Percentiles rank a stretch among this genome's conserved stretches.
These are phyloP conservation scores for Drosophila maculinotata DNA, from an alignment of 2,888 invertebrate species.

Conservation along the genomic window DNA sequence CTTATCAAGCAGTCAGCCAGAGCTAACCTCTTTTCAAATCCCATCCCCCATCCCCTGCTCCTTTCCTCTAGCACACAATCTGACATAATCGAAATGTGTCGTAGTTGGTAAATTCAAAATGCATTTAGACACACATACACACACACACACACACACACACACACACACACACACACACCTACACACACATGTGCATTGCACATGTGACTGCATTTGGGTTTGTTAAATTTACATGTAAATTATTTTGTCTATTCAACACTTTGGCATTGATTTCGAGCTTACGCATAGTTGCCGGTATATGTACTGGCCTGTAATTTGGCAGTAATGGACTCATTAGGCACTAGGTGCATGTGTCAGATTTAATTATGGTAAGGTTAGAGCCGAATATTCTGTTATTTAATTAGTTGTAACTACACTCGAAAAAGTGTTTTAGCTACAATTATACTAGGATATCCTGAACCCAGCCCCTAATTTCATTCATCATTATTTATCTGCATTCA, in stretches of 20 bases:
- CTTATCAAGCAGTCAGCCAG: conserved; percentile 41
- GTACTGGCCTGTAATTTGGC: conserved; percentile 51
- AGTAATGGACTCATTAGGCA: conserved; percentile 57
- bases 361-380: conserved; percentile 37
- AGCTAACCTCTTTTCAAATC: background rate
- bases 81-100: conserved; percentile 68
- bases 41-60: background rate
- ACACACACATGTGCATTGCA: background rate
- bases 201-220: conserved; percentile 8
- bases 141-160: conserved; percentile 3
- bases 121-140: conserved; percentile 46
- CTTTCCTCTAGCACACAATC: conserved; percentile 10
- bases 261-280: conserved; percentile 39
- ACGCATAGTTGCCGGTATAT: conserved; percentile 28
- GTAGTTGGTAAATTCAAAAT: conserved; percentile 71
- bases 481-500: too few species aligned
- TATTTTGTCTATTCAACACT: conserved; percentile 68
- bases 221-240: conserved; percentile 53
- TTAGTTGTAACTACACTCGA: conserved; percentile 17
- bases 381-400: conserved; percentile 32
- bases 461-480: too few species aligned
- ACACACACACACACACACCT: background rate
- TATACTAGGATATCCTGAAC: too few species aligned
- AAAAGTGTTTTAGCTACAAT: too few species aligned
- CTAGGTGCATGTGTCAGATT: conserved; percentile 44